Evolutionary conservation across 2,888 invertebrate species (phyloP).

Genomic region (Lasioglossum zephyrum): DNA sequence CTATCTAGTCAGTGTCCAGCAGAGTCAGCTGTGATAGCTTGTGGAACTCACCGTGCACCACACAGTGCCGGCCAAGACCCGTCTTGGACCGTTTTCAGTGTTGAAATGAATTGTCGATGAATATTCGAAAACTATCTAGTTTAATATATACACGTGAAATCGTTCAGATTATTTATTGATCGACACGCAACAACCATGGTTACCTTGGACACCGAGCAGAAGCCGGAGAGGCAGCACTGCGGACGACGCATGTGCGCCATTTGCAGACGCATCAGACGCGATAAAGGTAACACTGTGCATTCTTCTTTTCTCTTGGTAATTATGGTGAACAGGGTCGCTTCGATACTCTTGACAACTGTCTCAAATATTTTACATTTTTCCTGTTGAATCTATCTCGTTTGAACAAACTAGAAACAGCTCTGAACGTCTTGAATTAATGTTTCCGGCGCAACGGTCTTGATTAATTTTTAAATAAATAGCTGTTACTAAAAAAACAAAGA

Average conservation of each 20-base stretch:
- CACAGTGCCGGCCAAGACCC: neutral
- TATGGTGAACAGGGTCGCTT: neutral
- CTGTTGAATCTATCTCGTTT: neutral
- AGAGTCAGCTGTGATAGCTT: constrained; percentile 42
- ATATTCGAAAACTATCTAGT: constrained; percentile 7
- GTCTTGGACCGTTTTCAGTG: constrained; percentile 27
- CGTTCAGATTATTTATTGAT: constrained; percentile 42
- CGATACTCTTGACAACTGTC: neutral
- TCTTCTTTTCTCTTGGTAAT: neutral
- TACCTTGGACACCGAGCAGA: constrained; percentile 83
- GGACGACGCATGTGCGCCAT: constrained; percentile 83
- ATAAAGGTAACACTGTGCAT: constrained; percentile 79
- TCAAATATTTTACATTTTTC: too few relatives aligned
- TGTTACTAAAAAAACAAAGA: too few relatives aligned
- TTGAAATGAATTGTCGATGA: constrained; percentile 20
- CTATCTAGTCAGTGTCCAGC: constrained; percentile 53
- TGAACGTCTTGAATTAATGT: neutral
- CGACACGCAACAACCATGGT: constrained; percentile 76
- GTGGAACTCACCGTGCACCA: constrained; percentile 1
- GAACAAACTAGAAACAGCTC: neutral
- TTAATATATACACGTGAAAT: constrained; percentile 10
- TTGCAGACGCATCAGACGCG: constrained; percentile 83
- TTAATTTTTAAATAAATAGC: too few relatives aligned
- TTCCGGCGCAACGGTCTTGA: too few relatives aligned
- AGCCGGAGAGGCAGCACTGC: constrained; percentile 83